Percentiles rank a stretch among this genome's conserved stretches.
phyloP scores from a whole-genome alignment of 2,113 vertebrate species.

The Paramormyrops kingsleyae region DNA sequence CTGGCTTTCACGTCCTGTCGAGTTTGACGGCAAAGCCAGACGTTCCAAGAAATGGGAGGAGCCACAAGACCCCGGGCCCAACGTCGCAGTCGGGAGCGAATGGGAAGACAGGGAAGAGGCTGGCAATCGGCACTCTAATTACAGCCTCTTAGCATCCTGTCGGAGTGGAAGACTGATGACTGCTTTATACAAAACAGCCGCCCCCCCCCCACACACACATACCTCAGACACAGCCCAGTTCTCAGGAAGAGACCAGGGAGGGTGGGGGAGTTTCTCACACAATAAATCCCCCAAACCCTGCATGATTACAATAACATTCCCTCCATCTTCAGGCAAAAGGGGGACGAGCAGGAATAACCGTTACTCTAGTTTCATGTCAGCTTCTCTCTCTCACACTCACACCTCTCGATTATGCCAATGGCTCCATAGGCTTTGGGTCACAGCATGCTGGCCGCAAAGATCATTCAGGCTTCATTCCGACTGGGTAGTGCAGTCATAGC shows the following conservation, averaged over 20 bases:
- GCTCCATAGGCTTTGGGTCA: not conserved
- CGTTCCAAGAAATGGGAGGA: slow-evolving; percentile 39
- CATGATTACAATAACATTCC: slow-evolving; percentile 5
- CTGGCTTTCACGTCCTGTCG: slow-evolving; percentile 38
- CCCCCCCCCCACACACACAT: not conserved
- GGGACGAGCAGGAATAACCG: not conserved
- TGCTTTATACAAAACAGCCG: slow-evolving; percentile 9
- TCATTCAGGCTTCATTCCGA: not conserved
- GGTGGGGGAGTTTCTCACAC: not conserved
- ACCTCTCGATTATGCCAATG: not conserved
- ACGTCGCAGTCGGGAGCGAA: not conserved
- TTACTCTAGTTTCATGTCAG: not conserved
- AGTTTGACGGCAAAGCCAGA: slow-evolving; percentile 29
- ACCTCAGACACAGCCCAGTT: not conserved
- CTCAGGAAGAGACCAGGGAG: not conserved
- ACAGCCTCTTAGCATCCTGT: slow-evolving; percentile 44
- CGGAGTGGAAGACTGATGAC: slow-evolving; percentile 30
- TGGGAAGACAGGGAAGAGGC: slow-evolving; percentile 10
- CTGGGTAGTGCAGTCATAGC: not conserved
- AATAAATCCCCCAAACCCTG: not conserved
- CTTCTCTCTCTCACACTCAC: not conserved
- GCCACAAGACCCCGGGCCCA: slow-evolving; percentile 16
- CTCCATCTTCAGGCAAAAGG: not conserved
- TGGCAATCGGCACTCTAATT: slow-evolving; percentile 37
- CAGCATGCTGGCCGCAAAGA: not conserved